Conservation (phyloP, 92 coral and sea anemone species). For the Epizoanthus illoricatus region DNA sequence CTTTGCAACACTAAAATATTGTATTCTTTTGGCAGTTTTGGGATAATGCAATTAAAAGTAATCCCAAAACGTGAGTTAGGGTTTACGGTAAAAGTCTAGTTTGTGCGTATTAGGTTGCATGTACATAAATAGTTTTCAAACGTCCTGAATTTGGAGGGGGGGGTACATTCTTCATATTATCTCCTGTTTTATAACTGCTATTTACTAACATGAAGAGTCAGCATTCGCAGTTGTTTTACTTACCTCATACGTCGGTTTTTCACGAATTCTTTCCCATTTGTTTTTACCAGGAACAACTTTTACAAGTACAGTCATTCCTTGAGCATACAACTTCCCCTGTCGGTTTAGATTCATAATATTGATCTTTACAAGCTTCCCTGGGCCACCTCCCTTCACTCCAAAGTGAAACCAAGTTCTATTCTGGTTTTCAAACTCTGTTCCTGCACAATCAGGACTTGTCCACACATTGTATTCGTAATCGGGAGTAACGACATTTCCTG, state of each 20-base stretch:
- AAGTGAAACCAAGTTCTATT: constrained; percentile 98
- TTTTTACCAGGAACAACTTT: constrained; percentile 79
- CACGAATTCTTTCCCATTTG: constrained; percentile 96
- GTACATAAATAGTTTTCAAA: no score
- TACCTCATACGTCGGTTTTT: constrained; percentile 90
- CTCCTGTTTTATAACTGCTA: no score
- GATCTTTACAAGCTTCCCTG: constrained; percentile 79
- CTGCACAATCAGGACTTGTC: constrained; percentile 97
- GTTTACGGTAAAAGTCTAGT: no score
- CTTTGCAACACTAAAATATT: no score
- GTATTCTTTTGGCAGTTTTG: no score
- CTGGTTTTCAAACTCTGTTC: constrained; percentile 78
- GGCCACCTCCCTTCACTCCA: constrained; percentile 88
- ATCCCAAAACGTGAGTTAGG: no score
- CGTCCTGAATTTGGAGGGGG: no score
- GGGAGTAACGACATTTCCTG: constrained; percentile 48
- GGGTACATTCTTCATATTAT: no score
- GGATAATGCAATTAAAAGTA: no score
- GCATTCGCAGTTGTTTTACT: constrained; percentile 1
- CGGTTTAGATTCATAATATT: constrained; percentile 92
- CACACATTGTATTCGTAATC: constrained; percentile 93
- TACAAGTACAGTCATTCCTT: constrained; percentile 93
- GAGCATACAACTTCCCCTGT: constrained; percentile 90
- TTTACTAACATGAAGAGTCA: no score
- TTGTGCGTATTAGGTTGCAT: no score